These are phyloP conservation scores for Centropus bengalensis DNA, from an alignment of 2,113 vertebrate genomes.

Conservation along the genomic window DNA sequence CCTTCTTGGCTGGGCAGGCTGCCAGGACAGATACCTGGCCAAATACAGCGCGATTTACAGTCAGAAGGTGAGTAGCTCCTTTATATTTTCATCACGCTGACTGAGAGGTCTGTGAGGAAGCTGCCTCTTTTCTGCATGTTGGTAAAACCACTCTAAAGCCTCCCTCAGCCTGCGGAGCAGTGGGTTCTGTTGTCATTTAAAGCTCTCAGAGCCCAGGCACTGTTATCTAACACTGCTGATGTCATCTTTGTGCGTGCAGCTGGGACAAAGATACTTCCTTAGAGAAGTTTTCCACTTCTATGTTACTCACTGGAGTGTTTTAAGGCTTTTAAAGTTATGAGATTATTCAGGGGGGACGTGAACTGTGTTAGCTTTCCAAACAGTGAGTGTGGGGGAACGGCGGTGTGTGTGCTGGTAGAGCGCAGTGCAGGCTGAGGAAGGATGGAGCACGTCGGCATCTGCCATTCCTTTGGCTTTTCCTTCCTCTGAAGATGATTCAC, in stretches of 20 bases:
- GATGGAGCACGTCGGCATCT: background rate
- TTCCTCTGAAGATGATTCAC: background rate
- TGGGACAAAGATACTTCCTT: background rate
- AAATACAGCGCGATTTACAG: constrained; percentile 95
- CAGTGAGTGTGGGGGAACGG: background rate
- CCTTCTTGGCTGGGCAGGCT: constrained; percentile 95
- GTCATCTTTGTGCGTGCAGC: background rate
- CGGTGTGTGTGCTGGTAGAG: background rate
- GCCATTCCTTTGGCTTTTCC: background rate
- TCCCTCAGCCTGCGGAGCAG: background rate
- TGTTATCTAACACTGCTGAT: background rate
- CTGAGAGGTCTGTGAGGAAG: background rate
- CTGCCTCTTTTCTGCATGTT: background rate
- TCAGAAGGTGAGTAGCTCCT: constrained; percentile 79
- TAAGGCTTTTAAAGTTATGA: background rate
- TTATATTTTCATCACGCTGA: background rate
- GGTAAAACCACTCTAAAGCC: background rate
- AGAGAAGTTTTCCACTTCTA: background rate
- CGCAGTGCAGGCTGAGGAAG: background rate
- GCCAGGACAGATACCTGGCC: constrained; percentile 88
- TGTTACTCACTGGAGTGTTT: background rate
- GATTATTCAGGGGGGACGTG: background rate
- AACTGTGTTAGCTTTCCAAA: background rate
- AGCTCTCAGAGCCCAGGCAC: background rate
- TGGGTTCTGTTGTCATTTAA: background rate